Percentiles rank a stretch among this genome's conserved stretches.
phyloP scores from a whole-genome alignment of 2,888 invertebrate genomes.

The Quadroppia sp. region DNA sequence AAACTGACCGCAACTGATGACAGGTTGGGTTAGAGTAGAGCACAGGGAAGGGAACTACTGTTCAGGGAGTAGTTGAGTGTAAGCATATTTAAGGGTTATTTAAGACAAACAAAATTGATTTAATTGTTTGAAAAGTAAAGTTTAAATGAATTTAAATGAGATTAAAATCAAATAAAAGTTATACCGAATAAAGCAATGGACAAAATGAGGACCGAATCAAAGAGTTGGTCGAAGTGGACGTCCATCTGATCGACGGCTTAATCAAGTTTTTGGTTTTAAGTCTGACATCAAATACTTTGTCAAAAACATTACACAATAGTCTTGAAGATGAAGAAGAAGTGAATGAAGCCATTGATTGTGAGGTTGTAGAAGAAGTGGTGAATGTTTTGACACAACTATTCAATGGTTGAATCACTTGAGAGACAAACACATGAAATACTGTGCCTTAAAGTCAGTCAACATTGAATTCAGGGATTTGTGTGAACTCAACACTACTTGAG shows the following conservation, averaged over 20 bases:
- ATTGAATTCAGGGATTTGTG: background rate
- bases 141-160: background rate
- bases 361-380: background rate
- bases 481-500: background rate
- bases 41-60: no score
- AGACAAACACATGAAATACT: background rate
- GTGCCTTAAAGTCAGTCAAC: background rate
- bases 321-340: slow-evolving; percentile 7
- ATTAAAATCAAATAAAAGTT: background rate
- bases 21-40: no score
- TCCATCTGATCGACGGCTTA: slow-evolving; percentile 25
- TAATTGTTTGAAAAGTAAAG: no score
- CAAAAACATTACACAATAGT: slow-evolving; percentile 9
- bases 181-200: slow-evolving; percentile 1
- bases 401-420: background rate
- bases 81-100: no score
- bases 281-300: slow-evolving; percentile 14
- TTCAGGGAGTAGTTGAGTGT: no score
- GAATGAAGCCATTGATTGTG: slow-evolving; percentile 6
- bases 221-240: background rate
- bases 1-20: no score
- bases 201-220: background rate
- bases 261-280: slow-evolving; percentile 16
- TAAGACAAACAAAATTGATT: no score
- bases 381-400: background rate